Evolutionary conservation across 2,888 invertebrate species (phyloP).

Genomic region (Lithophane ornitopus): DNA sequence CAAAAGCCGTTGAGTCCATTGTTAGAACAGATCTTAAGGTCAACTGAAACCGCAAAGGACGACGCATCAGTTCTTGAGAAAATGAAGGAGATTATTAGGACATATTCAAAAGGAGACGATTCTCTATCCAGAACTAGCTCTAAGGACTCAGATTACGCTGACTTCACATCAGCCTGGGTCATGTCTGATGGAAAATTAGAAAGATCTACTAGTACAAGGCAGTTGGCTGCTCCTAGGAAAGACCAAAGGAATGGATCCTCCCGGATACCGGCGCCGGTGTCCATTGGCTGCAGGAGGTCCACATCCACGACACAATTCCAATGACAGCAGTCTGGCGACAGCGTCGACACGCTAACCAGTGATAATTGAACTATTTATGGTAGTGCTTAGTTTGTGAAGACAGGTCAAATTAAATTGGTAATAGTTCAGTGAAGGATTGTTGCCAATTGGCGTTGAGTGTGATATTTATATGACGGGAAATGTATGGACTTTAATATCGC

Average conservation of each 20-base stretch:
- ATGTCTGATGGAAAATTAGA: slow-evolving; percentile 93
- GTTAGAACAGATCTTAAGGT: slow-evolving; percentile 93
- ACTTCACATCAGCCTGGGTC: slow-evolving; percentile 93
- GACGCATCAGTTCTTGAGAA: slow-evolving; percentile 94
- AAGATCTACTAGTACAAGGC: slow-evolving; percentile 90
- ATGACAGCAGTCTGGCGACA: slow-evolving; percentile 79
- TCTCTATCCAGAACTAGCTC: slow-evolving; percentile 88
- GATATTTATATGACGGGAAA: slow-evolving; percentile 44
- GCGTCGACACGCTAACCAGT: slow-evolving; percentile 64
- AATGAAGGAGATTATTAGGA: slow-evolving; percentile 92
- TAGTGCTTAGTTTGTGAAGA: slow-evolving; percentile 53
- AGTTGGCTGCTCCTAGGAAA: slow-evolving; percentile 87
- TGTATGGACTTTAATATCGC: slow-evolving; percentile 48
- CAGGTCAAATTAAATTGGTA: slow-evolving; percentile 52
- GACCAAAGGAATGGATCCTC: slow-evolving; percentile 85
- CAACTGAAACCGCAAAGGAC: slow-evolving; percentile 93
- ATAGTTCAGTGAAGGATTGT: slow-evolving; percentile 54
- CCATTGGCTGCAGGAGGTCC: slow-evolving; percentile 85
- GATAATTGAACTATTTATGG: slow-evolving; percentile 58
- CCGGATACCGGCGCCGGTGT: slow-evolving; percentile 87
- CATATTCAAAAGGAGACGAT: slow-evolving; percentile 87
- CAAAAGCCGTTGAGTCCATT: slow-evolving; percentile 92
- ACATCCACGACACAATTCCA: slow-evolving; percentile 87
- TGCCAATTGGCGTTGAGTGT: slow-evolving; percentile 53
- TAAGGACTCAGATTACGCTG: slow-evolving; percentile 91